These are phyloP conservation scores for Nineta flava DNA, from an alignment of 2,888 invertebrate genomes.

Conservation along the genomic window DNA sequence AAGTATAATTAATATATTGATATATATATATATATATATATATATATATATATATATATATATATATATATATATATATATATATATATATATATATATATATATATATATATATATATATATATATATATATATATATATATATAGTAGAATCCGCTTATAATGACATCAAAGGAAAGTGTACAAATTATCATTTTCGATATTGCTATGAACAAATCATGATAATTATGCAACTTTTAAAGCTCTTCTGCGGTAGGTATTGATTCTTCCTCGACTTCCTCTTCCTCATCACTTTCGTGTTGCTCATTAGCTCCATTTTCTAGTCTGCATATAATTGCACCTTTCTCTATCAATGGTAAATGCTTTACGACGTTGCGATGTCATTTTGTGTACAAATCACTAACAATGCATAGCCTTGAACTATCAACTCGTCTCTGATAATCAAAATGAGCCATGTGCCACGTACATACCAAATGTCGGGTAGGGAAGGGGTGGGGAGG, in stretches of 20 bases:
- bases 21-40: no score
- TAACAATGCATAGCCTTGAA: constrained; percentile 4
- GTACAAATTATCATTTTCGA: no score
- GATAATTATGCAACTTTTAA: constrained; percentile 10
- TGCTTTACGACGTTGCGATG: constrained; percentile 8
- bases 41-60: no score
- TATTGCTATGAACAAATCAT: no score
- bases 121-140: no score
- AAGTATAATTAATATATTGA: no score
- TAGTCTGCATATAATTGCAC: constrained; percentile 10
- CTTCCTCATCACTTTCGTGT: constrained; percentile 10
- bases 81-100: no score
- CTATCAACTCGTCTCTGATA: constrained; percentile 5
- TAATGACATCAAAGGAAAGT: not conserved
- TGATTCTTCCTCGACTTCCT: constrained; percentile 10
- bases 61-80: no score
- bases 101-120: no score
- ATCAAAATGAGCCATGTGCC: constrained; percentile 4
- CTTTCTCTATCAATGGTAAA: constrained; percentile 9
- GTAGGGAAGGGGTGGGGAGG: no score
- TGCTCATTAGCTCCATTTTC: constrained; percentile 8
- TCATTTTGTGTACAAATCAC: constrained; percentile 3
- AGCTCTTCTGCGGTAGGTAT: constrained; percentile 10
- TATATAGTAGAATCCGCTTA: constrained; percentile 1
- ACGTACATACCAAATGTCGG: no score